These are phyloP conservation scores for Pseudochromis fuscus DNA, from an alignment of 2,797 vertebrate genomes.

Conservation along the genomic window DNA sequence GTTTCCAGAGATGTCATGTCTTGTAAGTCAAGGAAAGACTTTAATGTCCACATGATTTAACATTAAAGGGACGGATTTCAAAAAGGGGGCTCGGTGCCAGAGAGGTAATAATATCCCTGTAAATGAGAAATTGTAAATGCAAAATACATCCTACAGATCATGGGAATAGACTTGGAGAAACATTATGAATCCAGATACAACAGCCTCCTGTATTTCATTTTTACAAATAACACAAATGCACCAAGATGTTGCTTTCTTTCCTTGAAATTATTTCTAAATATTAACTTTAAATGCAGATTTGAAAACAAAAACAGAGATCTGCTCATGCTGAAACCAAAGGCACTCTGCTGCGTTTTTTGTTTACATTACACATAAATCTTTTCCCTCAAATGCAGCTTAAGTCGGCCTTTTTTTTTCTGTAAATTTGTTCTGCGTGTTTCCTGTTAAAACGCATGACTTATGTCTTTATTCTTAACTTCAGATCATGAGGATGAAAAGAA, in stretches of 20 bases:
- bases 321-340: slow-evolving; percentile 29
- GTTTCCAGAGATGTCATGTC: slow-evolving; percentile 86
- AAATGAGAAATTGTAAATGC: slow-evolving; percentile 77
- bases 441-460: slow-evolving; percentile 64
- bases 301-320: slow-evolving; percentile 20
- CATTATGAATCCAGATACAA: slow-evolving; percentile 5
- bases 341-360: slow-evolving; percentile 34
- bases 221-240: neutral
- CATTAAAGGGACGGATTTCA: slow-evolving; percentile 70
- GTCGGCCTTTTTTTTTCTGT: slow-evolving; percentile 43
- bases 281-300: slow-evolving; percentile 14
- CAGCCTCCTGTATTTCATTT: slow-evolving; percentile 33
- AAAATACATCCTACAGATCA: slow-evolving; percentile 70
- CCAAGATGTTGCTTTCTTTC: neutral
- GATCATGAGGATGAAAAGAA: slow-evolving; percentile 75
- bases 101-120: slow-evolving; percentile 76
- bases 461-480: slow-evolving; percentile 72
- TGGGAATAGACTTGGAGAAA: slow-evolving; percentile 41
- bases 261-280: slow-evolving; percentile 4
- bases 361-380: slow-evolving; percentile 50
- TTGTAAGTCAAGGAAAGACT: slow-evolving; percentile 84
- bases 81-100: slow-evolving; percentile 70
- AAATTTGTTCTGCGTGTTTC: slow-evolving; percentile 67
- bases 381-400: slow-evolving; percentile 29
- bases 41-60: slow-evolving; percentile 85